phyloP scores from a whole-genome alignment of 2,113 vertebrate species.

The Eira barbara region DNA sequence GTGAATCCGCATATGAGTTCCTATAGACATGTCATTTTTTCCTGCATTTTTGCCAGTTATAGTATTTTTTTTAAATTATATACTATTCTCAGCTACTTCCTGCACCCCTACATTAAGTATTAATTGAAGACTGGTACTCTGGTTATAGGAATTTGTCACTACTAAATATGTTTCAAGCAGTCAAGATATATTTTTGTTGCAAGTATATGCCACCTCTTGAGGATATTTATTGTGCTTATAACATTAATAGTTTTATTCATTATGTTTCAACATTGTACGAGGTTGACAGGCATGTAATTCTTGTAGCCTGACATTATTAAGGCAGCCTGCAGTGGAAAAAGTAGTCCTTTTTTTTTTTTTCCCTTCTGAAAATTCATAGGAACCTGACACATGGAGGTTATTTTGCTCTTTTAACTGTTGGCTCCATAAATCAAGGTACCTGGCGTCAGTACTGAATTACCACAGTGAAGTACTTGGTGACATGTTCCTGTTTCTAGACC shows the following conservation, averaged over 20 bases:
- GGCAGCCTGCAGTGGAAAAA: background rate
- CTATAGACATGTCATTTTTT: constrained; percentile 3
- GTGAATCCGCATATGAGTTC: background rate
- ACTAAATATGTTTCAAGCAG: background rate
- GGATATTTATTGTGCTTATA: constrained; percentile 1
- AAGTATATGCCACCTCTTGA: background rate
- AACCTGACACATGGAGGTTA: background rate
- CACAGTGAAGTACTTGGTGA: background rate
- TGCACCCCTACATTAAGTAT: background rate
- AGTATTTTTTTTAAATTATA: background rate
- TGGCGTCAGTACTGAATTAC: background rate
- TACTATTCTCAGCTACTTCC: constrained; percentile 17
- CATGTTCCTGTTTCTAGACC: background rate
- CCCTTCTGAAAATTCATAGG: constrained; percentile 1
- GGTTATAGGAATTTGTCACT: constrained; percentile 26
- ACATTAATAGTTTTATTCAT: constrained; percentile 27
- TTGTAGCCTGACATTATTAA: constrained; percentile 4
- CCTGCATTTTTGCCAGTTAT: background rate
- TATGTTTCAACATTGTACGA: background rate
- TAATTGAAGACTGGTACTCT: background rate
- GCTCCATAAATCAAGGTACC: background rate
- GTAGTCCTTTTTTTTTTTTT: background rate
- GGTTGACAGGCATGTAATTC: background rate
- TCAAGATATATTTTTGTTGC: constrained; percentile 16
- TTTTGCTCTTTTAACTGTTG: constrained; percentile 11